Conservation (phyloP, 2,113 vertebrate genomes). For the Prinia subflava region DNA sequence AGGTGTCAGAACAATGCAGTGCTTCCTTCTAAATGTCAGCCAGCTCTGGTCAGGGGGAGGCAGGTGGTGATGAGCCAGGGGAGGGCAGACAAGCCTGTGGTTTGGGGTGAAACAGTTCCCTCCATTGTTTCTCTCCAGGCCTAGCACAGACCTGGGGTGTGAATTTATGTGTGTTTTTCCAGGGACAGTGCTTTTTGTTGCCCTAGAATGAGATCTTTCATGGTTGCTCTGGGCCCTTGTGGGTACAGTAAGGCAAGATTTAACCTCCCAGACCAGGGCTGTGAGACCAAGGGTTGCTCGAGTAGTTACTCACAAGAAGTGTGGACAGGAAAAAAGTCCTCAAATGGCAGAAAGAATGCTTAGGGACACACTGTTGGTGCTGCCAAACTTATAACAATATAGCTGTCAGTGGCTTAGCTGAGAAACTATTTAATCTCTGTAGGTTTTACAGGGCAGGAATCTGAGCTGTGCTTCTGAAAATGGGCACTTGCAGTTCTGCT, state of each 20-base stretch:
- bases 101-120: conserved; percentile 1
- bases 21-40: conserved; percentile 46
- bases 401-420: not conserved
- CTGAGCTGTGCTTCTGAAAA: not conserved
- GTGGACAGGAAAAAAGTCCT: not conserved
- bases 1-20: conserved; percentile 17
- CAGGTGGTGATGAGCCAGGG: not conserved
- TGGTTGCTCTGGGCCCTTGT: not conserved
- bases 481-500: not conserved
- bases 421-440: not conserved
- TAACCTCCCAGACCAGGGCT: not conserved
- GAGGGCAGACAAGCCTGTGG: not conserved
- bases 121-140: not conserved
- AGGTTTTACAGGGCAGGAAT: not conserved
- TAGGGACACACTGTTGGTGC: not conserved
- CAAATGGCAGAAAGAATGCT: not conserved
- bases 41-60: not conserved
- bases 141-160: not conserved
- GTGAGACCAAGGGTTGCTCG: not conserved
- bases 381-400: not conserved
- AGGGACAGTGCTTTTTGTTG: not conserved
- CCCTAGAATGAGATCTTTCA: not conserved
- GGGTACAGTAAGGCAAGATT: not conserved
- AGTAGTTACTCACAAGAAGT: not conserved
- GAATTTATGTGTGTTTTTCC: not conserved